Percentiles rank a stretch among this genome's conserved stretches.
Evolutionary conservation across 2,888 invertebrate species (phyloP).

Genomic region (Orthosia cruda): DNA sequence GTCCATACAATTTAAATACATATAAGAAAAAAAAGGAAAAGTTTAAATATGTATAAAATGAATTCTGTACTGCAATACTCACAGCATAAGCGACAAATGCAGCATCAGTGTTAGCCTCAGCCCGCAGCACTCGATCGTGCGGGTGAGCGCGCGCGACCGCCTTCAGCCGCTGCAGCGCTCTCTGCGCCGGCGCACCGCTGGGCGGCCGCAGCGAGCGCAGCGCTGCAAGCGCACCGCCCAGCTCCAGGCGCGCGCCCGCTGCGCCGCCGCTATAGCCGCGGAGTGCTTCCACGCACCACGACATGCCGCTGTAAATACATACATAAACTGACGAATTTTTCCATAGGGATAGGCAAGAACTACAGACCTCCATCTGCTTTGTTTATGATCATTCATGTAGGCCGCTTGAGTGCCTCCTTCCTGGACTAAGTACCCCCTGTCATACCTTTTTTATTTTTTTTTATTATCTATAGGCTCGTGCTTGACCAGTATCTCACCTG

Average conservation of each 20-base stretch:
- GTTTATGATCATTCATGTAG: too few species aligned
- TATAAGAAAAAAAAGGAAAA: too few species aligned
- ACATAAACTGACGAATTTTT: not conserved
- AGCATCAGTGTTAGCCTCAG: constrained; percentile 88
- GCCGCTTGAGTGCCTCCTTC: too few species aligned
- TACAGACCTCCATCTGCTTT: too few species aligned
- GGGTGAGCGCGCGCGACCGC: constrained; percentile 88
- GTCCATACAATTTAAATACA: too few species aligned
- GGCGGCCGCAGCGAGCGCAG: constrained; percentile 91
- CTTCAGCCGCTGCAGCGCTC: constrained; percentile 85
- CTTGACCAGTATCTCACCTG: too few species aligned
- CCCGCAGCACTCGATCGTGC: constrained; percentile 84
- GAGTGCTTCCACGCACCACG: constrained; percentile 98
- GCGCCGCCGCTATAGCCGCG: constrained; percentile 97
- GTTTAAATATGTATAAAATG: not conserved
- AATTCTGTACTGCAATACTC: constrained; percentile 29
- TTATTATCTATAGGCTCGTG: too few species aligned
- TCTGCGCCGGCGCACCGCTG: constrained; percentile 69
- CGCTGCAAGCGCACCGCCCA: constrained; percentile 97
- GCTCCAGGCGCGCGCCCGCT: constrained; percentile 95
- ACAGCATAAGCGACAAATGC: constrained; percentile 89
- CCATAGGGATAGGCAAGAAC: not conserved
- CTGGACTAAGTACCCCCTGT: too few species aligned
- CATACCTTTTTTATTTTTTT: too few species aligned
- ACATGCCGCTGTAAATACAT: constrained; percentile 77